phyloP scores from a whole-genome alignment of 2,888 invertebrate genomes.

The Xestia xanthographa region DNA sequence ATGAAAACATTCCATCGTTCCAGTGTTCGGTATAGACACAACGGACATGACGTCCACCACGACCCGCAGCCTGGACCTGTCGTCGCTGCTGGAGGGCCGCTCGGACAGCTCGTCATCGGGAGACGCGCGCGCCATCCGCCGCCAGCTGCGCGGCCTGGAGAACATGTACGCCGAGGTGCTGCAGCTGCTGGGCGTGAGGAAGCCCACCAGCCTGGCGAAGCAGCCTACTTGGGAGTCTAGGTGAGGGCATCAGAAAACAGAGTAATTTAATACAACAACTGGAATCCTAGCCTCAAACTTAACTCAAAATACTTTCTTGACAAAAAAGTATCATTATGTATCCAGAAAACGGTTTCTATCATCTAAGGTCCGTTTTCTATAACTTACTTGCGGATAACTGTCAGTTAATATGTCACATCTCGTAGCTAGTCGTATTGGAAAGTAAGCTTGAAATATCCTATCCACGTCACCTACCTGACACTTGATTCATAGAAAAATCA shows the following conservation, averaged over 20 bases:
- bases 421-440: too few species aligned
- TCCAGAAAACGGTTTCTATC: too few species aligned
- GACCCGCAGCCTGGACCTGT: conserved; percentile 93
- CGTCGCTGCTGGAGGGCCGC: conserved; percentile 94
- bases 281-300: too few species aligned
- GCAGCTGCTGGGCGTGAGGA: conserved; percentile 85
- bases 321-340: too few species aligned
- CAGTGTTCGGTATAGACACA: conserved; percentile 93
- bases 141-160: conserved; percentile 95
- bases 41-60: conserved; percentile 95
- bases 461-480: too few species aligned
- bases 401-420: too few species aligned
- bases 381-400: too few species aligned
- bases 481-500: too few species aligned
- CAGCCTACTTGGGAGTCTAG: conserved; percentile 79
- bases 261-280: too few species aligned
- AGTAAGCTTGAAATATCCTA: too few species aligned
- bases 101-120: conserved; percentile 94
- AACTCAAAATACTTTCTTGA: too few species aligned
- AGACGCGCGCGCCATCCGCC: conserved; percentile 94
- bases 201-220: conserved; percentile 75
- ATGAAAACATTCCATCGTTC: conserved; percentile 40
- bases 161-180: conserved; percentile 96
- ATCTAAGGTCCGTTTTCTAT: too few species aligned
- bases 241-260: conserved; percentile 47